These are phyloP conservation scores for Mesitornis unicolor DNA, from an alignment of 2,113 vertebrate species.

Conservation along the genomic window DNA sequence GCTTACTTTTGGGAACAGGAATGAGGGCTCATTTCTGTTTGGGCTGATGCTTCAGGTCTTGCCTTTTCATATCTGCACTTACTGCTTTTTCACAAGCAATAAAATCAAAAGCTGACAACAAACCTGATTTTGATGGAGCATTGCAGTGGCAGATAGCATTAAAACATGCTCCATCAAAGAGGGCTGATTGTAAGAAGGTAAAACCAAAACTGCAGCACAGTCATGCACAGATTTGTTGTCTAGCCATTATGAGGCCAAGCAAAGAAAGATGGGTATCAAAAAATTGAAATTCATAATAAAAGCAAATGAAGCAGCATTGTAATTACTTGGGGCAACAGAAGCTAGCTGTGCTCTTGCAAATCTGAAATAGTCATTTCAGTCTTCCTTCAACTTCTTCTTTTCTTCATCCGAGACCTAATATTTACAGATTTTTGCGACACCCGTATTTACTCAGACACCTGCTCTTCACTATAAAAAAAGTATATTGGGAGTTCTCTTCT, in stretches of 20 bases:
- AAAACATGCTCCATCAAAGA: background rate
- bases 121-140: background rate
- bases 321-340: background rate
- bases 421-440: background rate
- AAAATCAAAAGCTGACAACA: background rate
- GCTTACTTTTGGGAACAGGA: background rate
- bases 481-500: background rate
- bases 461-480: background rate
- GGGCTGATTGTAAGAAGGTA: background rate
- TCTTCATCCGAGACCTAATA: background rate
- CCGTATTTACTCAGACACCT: background rate
- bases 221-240: background rate
- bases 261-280: background rate
- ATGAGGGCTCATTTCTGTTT: background rate
- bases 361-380: background rate
- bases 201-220: background rate
- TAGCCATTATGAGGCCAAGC: background rate
- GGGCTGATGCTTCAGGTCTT: background rate
- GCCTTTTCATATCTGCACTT: background rate
- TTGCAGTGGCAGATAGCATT: background rate
- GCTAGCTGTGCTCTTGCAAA: background rate
- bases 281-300: background rate
- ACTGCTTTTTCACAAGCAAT: background rate
- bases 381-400: background rate
- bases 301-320: background rate